phyloP scores from a whole-genome alignment of 2,888 invertebrate species.

The Sclerodermus sp. region DNA sequence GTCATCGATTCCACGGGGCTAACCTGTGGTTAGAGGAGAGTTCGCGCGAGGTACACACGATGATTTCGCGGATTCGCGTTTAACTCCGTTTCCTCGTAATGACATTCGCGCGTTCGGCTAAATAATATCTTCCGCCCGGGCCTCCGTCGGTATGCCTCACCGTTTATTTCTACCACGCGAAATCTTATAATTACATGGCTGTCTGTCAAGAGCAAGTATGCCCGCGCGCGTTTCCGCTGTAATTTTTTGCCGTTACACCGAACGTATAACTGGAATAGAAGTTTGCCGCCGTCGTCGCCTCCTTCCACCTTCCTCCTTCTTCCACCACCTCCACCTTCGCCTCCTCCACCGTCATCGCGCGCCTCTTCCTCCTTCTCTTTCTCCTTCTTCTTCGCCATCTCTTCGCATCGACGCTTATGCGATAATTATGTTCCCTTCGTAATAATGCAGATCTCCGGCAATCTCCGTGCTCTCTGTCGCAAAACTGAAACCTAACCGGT shows the following conservation, averaged over 20 bases:
- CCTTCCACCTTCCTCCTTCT: too few relatives aligned
- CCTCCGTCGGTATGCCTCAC: constrained; percentile 19
- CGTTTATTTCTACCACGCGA: constrained; percentile 16
- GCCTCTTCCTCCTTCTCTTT: too few relatives aligned
- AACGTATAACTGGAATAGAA: too few relatives aligned
- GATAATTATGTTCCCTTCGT: constrained; percentile 23
- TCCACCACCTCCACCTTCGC: neutral
- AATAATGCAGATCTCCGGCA: constrained; percentile 11
- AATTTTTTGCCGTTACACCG: too few relatives aligned
- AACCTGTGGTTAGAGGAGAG: constrained; percentile 20
- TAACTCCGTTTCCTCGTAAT: constrained; percentile 24
- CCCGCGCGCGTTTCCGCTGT: constrained; percentile 9
- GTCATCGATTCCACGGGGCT: constrained; percentile 22
- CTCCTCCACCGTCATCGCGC: neutral
- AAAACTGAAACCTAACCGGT: too few relatives aligned
- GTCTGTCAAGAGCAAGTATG: constrained; percentile 14
- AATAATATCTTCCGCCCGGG: constrained; percentile 19
- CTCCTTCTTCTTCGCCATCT: too few relatives aligned
- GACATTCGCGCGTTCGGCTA: constrained; percentile 24
- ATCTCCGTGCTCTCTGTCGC: too few relatives aligned
- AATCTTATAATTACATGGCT: constrained; percentile 35
- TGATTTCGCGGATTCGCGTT: constrained; percentile 16
- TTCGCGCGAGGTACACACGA: constrained; percentile 11
- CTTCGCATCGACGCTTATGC: constrained; percentile 11
- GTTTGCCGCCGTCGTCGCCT: too few relatives aligned